Evolutionary conservation across 2,113 vertebrate species (phyloP), one percentile per base, ranked within the genome.

Genomic region (Aptenodytes forsteri): DNA sequence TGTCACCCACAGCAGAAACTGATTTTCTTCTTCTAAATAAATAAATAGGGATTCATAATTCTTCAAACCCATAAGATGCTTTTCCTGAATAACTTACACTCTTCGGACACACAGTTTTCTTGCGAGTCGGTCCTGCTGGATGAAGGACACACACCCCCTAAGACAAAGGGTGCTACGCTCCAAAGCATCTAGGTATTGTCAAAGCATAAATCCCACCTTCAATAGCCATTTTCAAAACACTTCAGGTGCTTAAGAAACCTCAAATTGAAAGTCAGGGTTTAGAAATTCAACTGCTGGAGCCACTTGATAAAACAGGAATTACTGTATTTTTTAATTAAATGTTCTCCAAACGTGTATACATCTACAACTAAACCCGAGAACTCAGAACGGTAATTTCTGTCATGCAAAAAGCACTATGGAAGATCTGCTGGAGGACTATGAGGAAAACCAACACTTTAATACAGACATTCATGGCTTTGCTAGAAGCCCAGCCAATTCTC

Each of bases 11-110:
- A 96, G 84, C 79, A 96, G 85, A 97, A 91, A 96, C 65, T 56
- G 40, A 86, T 96, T 96, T 96, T 95, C 54, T 50, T 96, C 69
- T 89, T 59, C 71, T 90, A 90, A 97, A 91, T 87, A 83, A 95
- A 87, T 91, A 96, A 91, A 90, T 14, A 66, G 44, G 71, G 82
- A 97, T 85, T 90, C 84, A 47, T 93, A 70, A 93, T 88, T 75
- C 79, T 89, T 91, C 79, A 90, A 93, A 89, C 83, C 36, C 67
- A 9, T 96, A 82, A 75, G 76, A 73, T 36, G 82, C 34, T 93
- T 49, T 84, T 89, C 89, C 90, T 79, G 89, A 96, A 86, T 82
- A 94, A 89, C 32, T 91, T 61, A 88, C 2, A 27, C 36, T 54
- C 64, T 67, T 70, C 23, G 61, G 82, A 81, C 47, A 88, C 11